Evolutionary conservation across 1,140 invertebrate genomes (phyloP).

Genomic region (Dendrolimus kikuchii): DNA sequence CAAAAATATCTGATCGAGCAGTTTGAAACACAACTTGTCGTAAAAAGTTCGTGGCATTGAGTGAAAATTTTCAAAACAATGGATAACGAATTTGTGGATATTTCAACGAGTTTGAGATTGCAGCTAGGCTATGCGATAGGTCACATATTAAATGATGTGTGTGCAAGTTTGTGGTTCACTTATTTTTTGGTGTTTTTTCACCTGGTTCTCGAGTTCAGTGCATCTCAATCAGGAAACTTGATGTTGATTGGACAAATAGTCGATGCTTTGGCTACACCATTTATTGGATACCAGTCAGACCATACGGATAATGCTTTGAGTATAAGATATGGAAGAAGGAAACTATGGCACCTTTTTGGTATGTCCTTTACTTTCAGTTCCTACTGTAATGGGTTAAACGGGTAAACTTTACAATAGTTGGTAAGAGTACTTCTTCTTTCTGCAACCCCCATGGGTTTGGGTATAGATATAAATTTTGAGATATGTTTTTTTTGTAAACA

Average conservation of each 20-base stretch:
- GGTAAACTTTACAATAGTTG: too few relatives aligned
- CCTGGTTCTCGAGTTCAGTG: slow-evolving; percentile 85
- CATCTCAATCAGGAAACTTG: slow-evolving; percentile 82
- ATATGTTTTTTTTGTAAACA: too few relatives aligned
- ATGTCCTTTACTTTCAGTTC: slow-evolving; percentile 42
- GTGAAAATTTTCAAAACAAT: slow-evolving; percentile 16
- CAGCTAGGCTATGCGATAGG: slow-evolving; percentile 78
- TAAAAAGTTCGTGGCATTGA: too few relatives aligned
- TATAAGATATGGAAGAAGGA: slow-evolving; percentile 86
- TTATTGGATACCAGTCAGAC: slow-evolving; percentile 92
- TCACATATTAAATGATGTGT: slow-evolving; percentile 95
- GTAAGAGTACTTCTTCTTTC: too few relatives aligned
- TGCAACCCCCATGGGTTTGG: too few relatives aligned
- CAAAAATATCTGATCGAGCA: too few relatives aligned
- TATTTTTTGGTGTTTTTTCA: slow-evolving; percentile 96
- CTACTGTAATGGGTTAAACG: background rate
- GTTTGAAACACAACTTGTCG: too few relatives aligned
- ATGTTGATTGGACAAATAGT: slow-evolving; percentile 91
- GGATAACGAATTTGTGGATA: slow-evolving; percentile 64
- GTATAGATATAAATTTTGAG: too few relatives aligned
- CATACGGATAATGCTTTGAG: slow-evolving; percentile 77
- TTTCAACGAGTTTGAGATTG: slow-evolving; percentile 49
- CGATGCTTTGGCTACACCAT: slow-evolving; percentile 91
- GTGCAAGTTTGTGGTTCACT: slow-evolving; percentile 97
- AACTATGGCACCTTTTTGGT: slow-evolving; percentile 95